Conservation (phyloP, 2,797 vertebrate genomes). For the Gymnopithys bicolor region DNA sequence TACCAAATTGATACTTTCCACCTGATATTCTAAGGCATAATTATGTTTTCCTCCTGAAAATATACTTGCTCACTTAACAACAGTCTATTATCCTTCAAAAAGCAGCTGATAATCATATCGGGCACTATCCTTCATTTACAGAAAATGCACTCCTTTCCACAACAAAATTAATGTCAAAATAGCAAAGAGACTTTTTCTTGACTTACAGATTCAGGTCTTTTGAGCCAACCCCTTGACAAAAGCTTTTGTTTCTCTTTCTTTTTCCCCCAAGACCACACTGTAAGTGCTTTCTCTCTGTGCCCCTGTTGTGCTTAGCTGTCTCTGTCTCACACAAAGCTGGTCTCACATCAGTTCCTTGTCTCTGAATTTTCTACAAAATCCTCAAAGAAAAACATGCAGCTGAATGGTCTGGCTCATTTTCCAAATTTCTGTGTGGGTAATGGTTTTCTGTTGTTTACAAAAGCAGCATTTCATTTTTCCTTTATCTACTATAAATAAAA, state of each 20-base stretch:
- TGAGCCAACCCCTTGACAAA: not conserved
- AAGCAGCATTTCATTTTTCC: not conserved
- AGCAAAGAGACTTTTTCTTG: not conserved
- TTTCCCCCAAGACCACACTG: not conserved
- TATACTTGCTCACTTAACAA: not conserved
- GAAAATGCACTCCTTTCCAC: not conserved
- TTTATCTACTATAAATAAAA: not conserved
- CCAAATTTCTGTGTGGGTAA: not conserved
- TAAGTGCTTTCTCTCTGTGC: not conserved
- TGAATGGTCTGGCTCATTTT: not conserved
- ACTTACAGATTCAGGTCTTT: not conserved
- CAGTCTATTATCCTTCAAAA: not conserved
- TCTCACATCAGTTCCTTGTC: not conserved
- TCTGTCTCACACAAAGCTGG: not conserved
- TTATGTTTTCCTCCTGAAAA: not conserved
- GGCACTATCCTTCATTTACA: not conserved
- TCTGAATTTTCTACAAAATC: not conserved
- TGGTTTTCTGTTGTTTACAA: not conserved
- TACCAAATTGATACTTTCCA: not conserved
- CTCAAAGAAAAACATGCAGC: not conserved
- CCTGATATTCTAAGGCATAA: not conserved
- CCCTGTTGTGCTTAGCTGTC: not conserved
- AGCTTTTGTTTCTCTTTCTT: not conserved
- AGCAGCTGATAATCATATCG: not conserved
- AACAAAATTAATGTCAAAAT: not conserved